phyloP scores from a whole-genome alignment of 2,888 invertebrate species.

The Tetramorium bicarinatum region DNA sequence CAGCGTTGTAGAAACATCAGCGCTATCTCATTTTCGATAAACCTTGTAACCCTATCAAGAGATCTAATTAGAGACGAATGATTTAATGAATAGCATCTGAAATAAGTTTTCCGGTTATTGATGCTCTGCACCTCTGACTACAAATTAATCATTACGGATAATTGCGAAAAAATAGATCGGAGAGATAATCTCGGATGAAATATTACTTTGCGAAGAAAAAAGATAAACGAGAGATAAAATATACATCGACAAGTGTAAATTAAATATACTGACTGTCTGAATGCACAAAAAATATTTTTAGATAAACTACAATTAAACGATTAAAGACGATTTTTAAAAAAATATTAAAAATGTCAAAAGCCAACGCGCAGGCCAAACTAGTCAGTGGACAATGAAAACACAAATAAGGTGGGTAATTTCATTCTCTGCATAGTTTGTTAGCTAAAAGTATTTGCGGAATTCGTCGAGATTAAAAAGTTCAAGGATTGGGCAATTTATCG shows the following conservation, averaged over 20 bases:
- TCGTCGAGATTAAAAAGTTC: conserved; percentile 22
- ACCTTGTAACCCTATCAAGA: conserved; percentile 43
- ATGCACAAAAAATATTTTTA: not conserved
- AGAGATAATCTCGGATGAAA: conserved; percentile 3
- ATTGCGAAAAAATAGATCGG: not conserved
- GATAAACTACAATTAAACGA: not conserved
- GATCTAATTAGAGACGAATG: conserved; percentile 64
- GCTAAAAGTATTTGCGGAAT: conserved; percentile 30
- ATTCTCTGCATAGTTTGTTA: not conserved
- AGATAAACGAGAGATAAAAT: not conserved
- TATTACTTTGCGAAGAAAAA: not conserved
- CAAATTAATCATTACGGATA: not conserved
- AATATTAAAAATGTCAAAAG: not conserved
- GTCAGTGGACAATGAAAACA: not conserved
- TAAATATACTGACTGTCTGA: not conserved
- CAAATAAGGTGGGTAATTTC: not conserved
- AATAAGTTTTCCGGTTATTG: not conserved
- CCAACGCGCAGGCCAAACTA: not conserved
- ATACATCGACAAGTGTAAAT: not conserved
- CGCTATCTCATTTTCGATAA: conserved; percentile 50
- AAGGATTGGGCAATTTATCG: conserved; percentile 6
- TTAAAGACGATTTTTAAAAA: not conserved
- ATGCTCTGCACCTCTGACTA: not conserved
- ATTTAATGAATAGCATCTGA: conserved; percentile 50
- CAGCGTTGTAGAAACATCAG: conserved; percentile 52